These are phyloP conservation scores for Bos indicus DNA, from an alignment of 2,113 vertebrate species.

Conservation along the genomic window DNA sequence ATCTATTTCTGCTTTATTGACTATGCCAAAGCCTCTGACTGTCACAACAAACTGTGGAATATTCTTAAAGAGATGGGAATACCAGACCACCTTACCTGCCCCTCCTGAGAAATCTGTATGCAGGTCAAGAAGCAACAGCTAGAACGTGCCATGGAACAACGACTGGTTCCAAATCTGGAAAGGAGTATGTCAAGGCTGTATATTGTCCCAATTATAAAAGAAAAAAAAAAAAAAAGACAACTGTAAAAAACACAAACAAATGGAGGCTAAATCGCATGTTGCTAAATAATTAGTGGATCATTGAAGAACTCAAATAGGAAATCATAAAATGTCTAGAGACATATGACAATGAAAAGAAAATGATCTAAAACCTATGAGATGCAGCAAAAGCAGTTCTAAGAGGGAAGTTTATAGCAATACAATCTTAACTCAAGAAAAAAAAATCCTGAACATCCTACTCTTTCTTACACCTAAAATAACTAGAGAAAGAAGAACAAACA, in stretches of 20 bases:
- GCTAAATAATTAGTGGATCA: background rate
- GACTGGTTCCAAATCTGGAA: fast-evolving
- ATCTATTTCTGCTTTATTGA: background rate
- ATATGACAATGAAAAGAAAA: background rate
- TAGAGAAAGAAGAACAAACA: background rate
- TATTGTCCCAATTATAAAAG: background rate
- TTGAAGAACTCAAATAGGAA: background rate
- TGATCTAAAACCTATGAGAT: background rate
- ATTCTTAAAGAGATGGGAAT: background rate
- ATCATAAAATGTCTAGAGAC: background rate
- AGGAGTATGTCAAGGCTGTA: background rate
- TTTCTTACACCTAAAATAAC: background rate
- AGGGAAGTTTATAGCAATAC: background rate
- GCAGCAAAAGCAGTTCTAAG: background rate
- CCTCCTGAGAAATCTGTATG: background rate
- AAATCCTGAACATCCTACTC: background rate
- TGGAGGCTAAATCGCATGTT: background rate
- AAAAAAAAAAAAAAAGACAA: background rate
- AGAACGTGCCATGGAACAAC: background rate
- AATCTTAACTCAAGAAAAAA: background rate
- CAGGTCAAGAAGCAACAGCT: background rate
- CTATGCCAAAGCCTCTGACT: background rate
- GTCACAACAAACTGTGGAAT: background rate
- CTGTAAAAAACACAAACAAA: background rate
- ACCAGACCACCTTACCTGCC: background rate